Evolutionary conservation across 2,888 invertebrate genomes (phyloP).

Genomic region (Crioceris asparagi): DNA sequence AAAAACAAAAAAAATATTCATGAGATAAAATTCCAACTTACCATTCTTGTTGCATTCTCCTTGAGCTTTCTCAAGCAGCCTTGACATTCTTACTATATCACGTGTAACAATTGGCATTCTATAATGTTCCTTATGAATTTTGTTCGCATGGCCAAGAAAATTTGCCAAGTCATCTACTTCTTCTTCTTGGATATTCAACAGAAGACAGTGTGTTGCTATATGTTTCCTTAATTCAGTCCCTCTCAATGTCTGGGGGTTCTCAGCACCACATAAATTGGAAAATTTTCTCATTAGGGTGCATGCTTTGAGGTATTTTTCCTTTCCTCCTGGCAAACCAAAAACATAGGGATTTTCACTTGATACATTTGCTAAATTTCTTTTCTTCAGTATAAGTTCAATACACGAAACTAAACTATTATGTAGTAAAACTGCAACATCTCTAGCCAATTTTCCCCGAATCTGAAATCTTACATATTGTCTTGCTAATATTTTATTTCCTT

Average conservation of each 20-base stretch:
- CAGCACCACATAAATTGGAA: slow-evolving; percentile 2
- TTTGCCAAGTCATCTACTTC: no score
- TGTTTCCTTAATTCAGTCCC: slow-evolving; percentile 2
- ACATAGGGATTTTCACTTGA: slow-evolving; percentile 3
- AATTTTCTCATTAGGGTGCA: slow-evolving; percentile 2
- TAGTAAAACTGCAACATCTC: slow-evolving; percentile 5
- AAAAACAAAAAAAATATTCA: no score
- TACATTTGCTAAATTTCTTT: slow-evolving; percentile 3
- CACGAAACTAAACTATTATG: background rate
- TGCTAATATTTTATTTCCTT: background rate
- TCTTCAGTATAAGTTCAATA: slow-evolving; percentile 1
- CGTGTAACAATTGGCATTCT: no score
- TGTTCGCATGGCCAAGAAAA: no score
- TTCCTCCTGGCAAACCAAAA: slow-evolving; percentile 5
- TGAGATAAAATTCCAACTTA: no score
- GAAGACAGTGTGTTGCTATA: no score
- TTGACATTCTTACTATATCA: no score
- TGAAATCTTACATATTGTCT: slow-evolving; percentile 1
- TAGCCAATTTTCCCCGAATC: slow-evolving; percentile 4
- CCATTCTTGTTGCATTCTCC: no score
- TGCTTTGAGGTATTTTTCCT: slow-evolving; percentile 1
- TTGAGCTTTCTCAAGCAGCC: no score
- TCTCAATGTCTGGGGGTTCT: background rate
- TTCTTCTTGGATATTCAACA: no score
- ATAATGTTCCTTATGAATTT: no score